Evolutionary conservation across 1,140 invertebrate genomes (phyloP).

Genomic region (Philotrypesis tridentata): DNA sequence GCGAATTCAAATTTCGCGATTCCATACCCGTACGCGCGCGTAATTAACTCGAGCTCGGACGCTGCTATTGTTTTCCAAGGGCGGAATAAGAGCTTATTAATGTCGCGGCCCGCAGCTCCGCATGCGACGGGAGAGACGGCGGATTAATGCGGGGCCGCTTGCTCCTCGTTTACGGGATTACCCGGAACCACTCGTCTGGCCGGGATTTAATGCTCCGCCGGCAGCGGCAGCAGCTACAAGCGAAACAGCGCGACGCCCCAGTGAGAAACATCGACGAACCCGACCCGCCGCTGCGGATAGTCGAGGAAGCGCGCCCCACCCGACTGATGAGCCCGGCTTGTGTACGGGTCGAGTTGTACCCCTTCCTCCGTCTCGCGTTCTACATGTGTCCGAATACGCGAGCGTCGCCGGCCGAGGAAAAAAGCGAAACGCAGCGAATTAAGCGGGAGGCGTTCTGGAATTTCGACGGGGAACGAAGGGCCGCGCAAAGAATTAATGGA

Average conservation of each 20-base stretch:
- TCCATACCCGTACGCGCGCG: too few relatives aligned
- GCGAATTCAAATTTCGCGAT: not conserved
- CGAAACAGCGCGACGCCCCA: not conserved
- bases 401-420: not conserved
- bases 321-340: not conserved
- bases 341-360: too few relatives aligned
- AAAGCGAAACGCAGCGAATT: not conserved
- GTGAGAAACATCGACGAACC: constrained; percentile 15
- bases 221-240: constrained; percentile 15
- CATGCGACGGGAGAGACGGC: constrained; percentile 30
- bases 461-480: too few relatives aligned
- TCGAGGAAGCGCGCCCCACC: not conserved
- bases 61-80: too few relatives aligned
- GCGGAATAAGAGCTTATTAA: too few relatives aligned
- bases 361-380: too few relatives aligned
- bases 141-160: constrained; percentile 62
- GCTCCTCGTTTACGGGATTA: constrained; percentile 66
- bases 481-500: too few relatives aligned
- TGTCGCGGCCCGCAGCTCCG: too few relatives aligned
- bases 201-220: constrained; percentile 55
- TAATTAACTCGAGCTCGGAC: too few relatives aligned
- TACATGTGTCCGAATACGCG: too few relatives aligned
- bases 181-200: constrained; percentile 52
- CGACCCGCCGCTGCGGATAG: not conserved
- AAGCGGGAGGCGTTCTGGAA: not conserved